Evolutionary conservation across 2,797 vertebrate species (phyloP), one percentile per base, ranked within the genome.

Genomic region (Myoxocephalus aenaeus): DNA sequence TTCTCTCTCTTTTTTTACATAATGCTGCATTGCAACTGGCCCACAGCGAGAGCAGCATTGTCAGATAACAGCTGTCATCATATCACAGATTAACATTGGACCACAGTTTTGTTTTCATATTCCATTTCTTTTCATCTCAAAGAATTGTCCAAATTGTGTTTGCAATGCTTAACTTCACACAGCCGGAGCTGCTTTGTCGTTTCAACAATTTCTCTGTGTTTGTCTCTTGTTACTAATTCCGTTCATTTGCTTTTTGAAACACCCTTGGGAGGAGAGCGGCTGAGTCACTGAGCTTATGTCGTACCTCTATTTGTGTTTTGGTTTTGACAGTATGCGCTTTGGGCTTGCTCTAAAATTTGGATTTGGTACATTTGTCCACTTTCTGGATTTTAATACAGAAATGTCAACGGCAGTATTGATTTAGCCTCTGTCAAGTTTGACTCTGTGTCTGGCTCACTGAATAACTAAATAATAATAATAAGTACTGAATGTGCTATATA

Each of bases 301-400:
- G 25, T 77, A 65, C 48, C 71, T 86, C 36, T 75, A 44, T 70
- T 79, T 77, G 62, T 74, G 66, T 36, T 79, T 57, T 62, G 38
- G 27, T 38, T 75, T 74, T 71, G 48, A 75, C 46, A 72, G 53
- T 17, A 73, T 44, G 20, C 0, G 5, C 63, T 46, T 46, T n/a
- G 20, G 27, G 4, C 34, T 42, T 51, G 11, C 27, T 36, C 27
- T 32, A 15, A 29, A 58, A 69, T 36, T 4, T 72, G 6, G 4
- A 36, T 65, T 40, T 57, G 10, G 34, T 32, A 53, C 2, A 42
- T 57, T 11, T 64, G 32, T 65, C 51, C 44, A 64, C 13, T n/a
- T 27, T 22, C 12, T 57, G 42, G 27, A 57, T 44, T 1, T 27
- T 9, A 61, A 50, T 56, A 18, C 14, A 5, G 7, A 20, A 58